Conservation (phyloP, 1,140 invertebrate genomes). For the Antheraea mylitta region DNA sequence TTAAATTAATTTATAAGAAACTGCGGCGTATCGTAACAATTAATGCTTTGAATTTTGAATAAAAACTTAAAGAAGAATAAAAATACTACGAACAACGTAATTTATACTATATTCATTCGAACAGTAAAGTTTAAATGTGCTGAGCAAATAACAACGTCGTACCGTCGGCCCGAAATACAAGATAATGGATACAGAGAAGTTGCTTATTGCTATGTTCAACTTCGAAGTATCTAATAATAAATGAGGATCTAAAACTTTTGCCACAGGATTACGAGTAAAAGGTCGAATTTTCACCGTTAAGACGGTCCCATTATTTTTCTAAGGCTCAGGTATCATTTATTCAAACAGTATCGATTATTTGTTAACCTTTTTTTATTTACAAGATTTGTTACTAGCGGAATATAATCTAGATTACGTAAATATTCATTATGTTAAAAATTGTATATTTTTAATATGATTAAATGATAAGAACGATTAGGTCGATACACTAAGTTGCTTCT, state of each 20-base stretch:
- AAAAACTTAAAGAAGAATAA: not conserved
- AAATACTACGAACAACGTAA: not conserved
- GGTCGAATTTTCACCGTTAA: not conserved
- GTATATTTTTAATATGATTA: too few relatives aligned
- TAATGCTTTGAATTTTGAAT: not conserved
- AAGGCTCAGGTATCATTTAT: not conserved
- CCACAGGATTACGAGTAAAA: not conserved
- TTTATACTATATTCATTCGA: not conserved
- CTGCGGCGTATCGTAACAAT: not conserved
- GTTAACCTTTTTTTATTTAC: not conserved
- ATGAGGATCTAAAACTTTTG: not conserved
- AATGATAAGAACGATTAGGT: too few relatives aligned
- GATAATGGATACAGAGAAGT: not conserved
- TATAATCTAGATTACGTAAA: too few relatives aligned
- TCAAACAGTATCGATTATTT: conserved; percentile 1
- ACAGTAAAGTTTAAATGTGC: conserved; percentile 1
- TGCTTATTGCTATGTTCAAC: conserved; percentile 4
- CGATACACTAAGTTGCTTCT: too few relatives aligned
- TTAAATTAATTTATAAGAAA: too few relatives aligned
- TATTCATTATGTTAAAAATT: too few relatives aligned
- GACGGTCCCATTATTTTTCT: not conserved
- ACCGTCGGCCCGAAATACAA: not conserved
- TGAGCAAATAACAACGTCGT: not conserved
- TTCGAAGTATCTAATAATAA: conserved; percentile 3
- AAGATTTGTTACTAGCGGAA: not conserved